These are phyloP conservation scores for Clusia tigrina DNA, from an alignment of 2,888 invertebrate genomes.

Conservation along the genomic window DNA sequence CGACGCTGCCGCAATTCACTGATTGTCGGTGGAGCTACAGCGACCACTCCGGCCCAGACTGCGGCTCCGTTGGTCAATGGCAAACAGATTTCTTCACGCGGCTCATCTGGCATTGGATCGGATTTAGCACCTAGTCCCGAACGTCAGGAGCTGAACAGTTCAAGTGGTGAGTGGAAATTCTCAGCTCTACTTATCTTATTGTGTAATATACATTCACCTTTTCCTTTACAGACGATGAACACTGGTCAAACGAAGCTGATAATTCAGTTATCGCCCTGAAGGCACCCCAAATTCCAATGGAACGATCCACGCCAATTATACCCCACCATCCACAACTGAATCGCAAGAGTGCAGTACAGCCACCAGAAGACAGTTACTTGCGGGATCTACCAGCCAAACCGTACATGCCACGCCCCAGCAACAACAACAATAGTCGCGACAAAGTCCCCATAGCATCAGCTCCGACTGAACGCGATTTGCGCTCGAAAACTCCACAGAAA, in stretches of 20 bases:
- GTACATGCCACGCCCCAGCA: conserved; percentile 48
- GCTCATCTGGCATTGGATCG: conserved; percentile 88
- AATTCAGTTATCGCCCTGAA: conserved; percentile 62
- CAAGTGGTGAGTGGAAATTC: conserved; percentile 59
- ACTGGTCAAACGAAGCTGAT: conserved; percentile 64
- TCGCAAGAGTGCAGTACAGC: conserved; percentile 59
- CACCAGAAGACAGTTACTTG: conserved; percentile 61
- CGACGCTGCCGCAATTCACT: conserved; percentile 65
- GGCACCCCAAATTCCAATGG: conserved; percentile 59
- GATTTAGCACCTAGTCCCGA: conserved; percentile 88
- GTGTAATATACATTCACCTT: conserved; percentile 5
- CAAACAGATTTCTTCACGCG: conserved; percentile 74
- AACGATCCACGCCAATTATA: conserved; percentile 40
- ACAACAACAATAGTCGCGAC: conserved; percentile 23
- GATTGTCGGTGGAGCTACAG: conserved; percentile 58
- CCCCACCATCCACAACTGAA: conserved; percentile 55
- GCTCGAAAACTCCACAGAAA: conserved; percentile 34
- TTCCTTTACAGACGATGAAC: conserved; percentile 57
- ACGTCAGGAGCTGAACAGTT: conserved; percentile 65
- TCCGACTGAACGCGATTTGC: conserved; percentile 25
- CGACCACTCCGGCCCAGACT: conserved; percentile 64
- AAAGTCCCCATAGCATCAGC: conserved; percentile 10
- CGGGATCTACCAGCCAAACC: conserved; percentile 62
- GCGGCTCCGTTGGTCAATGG: conserved; percentile 48
- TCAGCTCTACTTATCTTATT: conserved; percentile 12